Base-by-base conservation (phyloP, 2,113 vertebrate species). In the Eonycteris spelaea region DNA sequence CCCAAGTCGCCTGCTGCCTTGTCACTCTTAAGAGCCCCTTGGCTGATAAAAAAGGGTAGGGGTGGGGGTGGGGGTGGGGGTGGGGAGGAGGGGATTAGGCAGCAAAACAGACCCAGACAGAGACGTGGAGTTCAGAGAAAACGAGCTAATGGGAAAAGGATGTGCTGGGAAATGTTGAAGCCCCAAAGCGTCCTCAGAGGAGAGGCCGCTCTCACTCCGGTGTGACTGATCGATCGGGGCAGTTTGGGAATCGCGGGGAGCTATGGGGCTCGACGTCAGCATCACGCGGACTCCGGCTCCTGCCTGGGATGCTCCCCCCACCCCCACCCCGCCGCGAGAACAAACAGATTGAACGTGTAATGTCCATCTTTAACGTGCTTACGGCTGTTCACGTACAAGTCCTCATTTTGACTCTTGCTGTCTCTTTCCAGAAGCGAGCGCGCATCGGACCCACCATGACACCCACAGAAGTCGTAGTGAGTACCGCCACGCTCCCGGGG, bases 401-500 rank as follows among this genome's bases (percentile, higher is more conserved):
- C 15, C 30, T 51, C 48, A 22, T 68, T 77, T 16, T 85, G 28
- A 77, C 24, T 75, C 75, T 30, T 71, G 12, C 35, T 21, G 30
- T 89, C 26, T 97, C 89, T 90, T 94, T 83, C 67, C 59, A 92
- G 97, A 63, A 71, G 67, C 87, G 18, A 77, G 65, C 28, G 79
- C 77, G 70, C 15, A 0, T 9, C 79, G 63, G 87, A 12, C 3
- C 35, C 70, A 78, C 61, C 84, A 98, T 96, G 96, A 90, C 38
- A 6, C 33, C 90, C 80, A 91, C 94, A 5, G 97, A 97, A 30
- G 28, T 85, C 85, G 33, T 45, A 3, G 97, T 98, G 80, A 97
- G 97, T 97, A 95, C 4, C 53, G 33, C 7, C 22, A 0, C 6
- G 0, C 13, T 26, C 22, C 61, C 13, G 3, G 0, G 35, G 40